phyloP scores from a whole-genome alignment of 2,113 vertebrate genomes.

The Rhinichthys klamathensis region DNA sequence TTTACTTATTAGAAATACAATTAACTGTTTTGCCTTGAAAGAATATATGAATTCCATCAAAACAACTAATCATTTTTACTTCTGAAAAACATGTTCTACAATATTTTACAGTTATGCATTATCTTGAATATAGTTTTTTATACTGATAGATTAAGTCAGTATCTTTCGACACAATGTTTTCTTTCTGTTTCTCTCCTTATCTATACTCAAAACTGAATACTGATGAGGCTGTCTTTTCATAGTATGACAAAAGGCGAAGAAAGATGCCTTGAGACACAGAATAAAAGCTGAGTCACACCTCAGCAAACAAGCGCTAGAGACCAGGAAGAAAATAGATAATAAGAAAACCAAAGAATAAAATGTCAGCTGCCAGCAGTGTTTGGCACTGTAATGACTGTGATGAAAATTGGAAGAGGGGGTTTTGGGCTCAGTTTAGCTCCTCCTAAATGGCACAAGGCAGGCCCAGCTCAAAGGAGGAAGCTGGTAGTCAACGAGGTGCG shows the following conservation, averaged over 20 bases:
- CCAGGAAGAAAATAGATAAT: not conserved
- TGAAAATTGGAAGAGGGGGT: too few species aligned
- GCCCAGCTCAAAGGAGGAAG: too few species aligned
- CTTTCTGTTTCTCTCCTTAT: not conserved
- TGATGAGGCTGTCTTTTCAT: conserved; percentile 3
- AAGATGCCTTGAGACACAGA: conserved; percentile 26
- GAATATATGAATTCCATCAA: not conserved
- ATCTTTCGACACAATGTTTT: not conserved
- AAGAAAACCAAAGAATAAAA: conserved; percentile 17
- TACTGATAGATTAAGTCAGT: not conserved
- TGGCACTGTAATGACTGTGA: conserved; percentile 16
- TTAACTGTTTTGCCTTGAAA: not conserved
- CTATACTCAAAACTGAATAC: conserved; percentile 1
- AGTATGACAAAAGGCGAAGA: not conserved
- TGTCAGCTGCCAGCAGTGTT: conserved; percentile 5
- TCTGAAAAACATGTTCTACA: not conserved
- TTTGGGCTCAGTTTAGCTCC: too few species aligned
- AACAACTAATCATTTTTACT: not conserved
- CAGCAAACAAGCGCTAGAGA: conserved; percentile 13
- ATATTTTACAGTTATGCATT: not conserved
- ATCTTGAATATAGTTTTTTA: not conserved
- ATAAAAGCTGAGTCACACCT: conserved; percentile 22
- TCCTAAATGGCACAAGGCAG: too few species aligned
- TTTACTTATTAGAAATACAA: not conserved
- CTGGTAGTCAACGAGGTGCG: too few species aligned